phyloP scores from a whole-genome alignment of 2,797 vertebrate genomes.

The Anisognathus igniventris region DNA sequence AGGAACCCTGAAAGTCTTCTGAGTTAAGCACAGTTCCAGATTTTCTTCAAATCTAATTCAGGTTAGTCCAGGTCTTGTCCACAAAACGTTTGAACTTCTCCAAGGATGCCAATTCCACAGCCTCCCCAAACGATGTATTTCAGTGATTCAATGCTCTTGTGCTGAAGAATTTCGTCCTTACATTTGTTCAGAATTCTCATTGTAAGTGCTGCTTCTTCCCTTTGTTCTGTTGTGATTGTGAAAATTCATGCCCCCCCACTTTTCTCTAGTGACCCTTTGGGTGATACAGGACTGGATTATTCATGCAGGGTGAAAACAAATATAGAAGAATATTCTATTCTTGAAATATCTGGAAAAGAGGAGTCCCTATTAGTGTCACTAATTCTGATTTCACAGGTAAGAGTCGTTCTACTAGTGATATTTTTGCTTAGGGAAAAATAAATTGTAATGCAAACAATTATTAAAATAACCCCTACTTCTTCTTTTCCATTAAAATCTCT shows the following conservation, averaged over 20 bases:
- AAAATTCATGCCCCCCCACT: neutral
- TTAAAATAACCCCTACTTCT: neutral
- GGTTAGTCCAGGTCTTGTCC: neutral
- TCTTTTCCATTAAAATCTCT: neutral
- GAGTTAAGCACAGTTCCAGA: neutral
- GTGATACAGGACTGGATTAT: neutral
- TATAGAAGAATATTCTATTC: neutral
- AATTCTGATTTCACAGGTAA: neutral
- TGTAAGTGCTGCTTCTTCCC: neutral
- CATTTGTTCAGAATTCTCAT: neutral
- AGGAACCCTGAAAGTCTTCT: neutral
- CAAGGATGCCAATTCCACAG: neutral
- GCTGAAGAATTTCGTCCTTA: neutral
- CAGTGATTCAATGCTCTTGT: neutral
- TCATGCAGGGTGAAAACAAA: neutral
- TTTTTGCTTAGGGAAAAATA: neutral
- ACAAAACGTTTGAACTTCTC: neutral
- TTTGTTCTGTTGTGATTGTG: neutral
- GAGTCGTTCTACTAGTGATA: neutral
- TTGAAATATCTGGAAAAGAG: neutral
- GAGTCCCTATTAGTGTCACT: neutral
- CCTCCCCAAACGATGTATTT: rapidly evolving
- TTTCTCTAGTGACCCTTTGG: neutral
- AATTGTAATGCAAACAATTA: neutral
- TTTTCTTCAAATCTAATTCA: neutral